phyloP scores from a whole-genome alignment of 2,797 vertebrate genomes.

The Anguilla marmorata region DNA sequence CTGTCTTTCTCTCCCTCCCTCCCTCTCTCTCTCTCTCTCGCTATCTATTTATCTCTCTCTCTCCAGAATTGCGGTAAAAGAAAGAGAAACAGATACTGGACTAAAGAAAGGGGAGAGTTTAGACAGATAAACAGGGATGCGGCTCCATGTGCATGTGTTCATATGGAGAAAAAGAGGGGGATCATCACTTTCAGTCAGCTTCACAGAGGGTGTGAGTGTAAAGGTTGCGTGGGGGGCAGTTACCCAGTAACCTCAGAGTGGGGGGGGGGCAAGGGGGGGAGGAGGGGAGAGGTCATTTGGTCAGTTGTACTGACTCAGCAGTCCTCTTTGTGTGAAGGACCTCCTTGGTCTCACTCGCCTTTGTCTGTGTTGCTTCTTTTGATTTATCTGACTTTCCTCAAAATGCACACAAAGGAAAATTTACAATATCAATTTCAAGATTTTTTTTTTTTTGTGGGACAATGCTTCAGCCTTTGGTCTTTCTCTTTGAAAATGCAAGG shows the following conservation, averaged over 20 bases:
- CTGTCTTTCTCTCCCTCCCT: no score
- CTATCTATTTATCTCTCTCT: background rate
- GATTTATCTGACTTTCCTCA: background rate
- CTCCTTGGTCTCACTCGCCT: slow-evolving; percentile 51
- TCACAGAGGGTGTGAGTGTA: background rate
- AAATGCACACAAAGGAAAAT: background rate
- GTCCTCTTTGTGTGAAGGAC: slow-evolving; percentile 67
- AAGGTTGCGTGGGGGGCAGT: slow-evolving; percentile 14
- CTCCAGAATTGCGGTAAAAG: background rate
- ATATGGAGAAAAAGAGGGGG: background rate
- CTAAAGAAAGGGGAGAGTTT: background rate
- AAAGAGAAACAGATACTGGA: background rate
- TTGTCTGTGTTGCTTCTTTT: slow-evolving; percentile 43
- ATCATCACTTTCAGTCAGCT: background rate
- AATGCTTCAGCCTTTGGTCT: background rate
- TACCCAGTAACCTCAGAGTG: slow-evolving; percentile 50
- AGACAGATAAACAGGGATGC: background rate
- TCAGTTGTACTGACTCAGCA: slow-evolving; percentile 61
- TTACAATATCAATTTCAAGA: slow-evolving; percentile 13
- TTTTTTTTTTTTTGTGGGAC: no score
- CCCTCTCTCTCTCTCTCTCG: no score
- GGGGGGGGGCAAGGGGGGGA: background rate
- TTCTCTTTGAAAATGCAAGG: background rate
- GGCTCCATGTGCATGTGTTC: background rate
- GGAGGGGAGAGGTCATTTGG: slow-evolving; percentile 62